phyloP scores from a whole-genome alignment of 1,140 invertebrate genomes.

The Solenopsis invicta region DNA sequence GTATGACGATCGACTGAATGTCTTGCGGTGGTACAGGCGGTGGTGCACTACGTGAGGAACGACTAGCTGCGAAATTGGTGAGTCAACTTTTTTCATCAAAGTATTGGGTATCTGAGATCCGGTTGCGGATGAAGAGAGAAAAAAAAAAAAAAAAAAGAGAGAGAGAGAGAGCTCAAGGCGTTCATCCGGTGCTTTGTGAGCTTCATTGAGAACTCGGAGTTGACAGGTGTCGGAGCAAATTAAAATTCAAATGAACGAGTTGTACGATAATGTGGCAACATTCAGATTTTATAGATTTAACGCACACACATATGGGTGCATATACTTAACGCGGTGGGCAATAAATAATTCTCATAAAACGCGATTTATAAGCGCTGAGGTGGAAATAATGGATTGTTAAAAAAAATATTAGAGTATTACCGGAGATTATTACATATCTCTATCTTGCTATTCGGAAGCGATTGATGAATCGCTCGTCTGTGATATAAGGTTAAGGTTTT shows the following conservation, averaged over 20 bases:
- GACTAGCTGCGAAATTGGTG: constrained; percentile 67
- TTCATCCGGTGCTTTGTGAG: background rate
- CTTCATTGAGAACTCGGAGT: constrained; percentile 6
- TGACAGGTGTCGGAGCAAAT: background rate
- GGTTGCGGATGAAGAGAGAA: background rate
- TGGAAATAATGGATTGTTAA: background rate
- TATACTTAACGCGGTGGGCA: background rate
- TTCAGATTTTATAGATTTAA: background rate
- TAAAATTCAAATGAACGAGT: background rate
- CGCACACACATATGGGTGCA: background rate
- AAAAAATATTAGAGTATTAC: background rate
- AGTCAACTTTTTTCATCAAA: constrained; percentile 36
- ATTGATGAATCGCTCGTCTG: constrained; percentile 2
- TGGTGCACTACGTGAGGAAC: constrained; percentile 36
- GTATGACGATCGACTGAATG: constrained; percentile 46
- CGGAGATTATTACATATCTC: background rate
- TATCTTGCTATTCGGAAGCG: background rate
- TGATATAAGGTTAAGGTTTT: constrained; percentile 6
- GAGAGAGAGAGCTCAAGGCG: background rate
- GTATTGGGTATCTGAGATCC: background rate
- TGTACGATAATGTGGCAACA: background rate
- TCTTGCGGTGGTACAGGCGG: background rate
- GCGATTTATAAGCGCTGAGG: background rate
- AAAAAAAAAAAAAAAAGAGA: background rate
- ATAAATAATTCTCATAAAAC: background rate